Conservation (phyloP, 2,797 vertebrate species). For the Falco cherrug region DNA sequence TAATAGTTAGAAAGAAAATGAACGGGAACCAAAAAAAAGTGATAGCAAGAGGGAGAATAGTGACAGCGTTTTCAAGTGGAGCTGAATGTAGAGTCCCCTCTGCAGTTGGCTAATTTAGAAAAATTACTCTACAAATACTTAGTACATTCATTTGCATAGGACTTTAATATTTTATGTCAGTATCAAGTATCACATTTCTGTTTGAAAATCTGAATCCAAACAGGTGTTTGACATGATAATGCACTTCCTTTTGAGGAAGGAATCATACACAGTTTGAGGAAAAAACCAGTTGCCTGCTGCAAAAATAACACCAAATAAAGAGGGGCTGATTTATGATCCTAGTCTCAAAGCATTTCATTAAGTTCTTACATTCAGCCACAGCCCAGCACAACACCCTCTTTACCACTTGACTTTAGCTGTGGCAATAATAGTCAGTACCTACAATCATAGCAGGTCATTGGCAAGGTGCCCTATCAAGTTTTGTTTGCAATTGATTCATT, state of each 20-base stretch:
- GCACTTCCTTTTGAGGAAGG: background rate
- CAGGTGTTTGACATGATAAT: background rate
- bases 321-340: background rate
- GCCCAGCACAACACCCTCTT: background rate
- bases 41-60: background rate
- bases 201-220: background rate
- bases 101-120: background rate
- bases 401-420: background rate
- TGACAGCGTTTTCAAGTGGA: background rate
- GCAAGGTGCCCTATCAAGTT: background rate
- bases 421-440: background rate
- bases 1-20: background rate
- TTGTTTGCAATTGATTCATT: slow-evolving; percentile 30
- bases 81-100: background rate
- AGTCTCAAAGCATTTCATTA: background rate
- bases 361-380: background rate
- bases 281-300: background rate
- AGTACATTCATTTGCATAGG: background rate
- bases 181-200: background rate
- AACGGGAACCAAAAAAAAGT: background rate
- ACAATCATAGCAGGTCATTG: background rate
- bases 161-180: background rate
- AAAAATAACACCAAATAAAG: background rate
- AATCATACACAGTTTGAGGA: background rate
- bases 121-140: background rate